These are phyloP conservation scores for Sporophila hypoxantha DNA, from an alignment of 2,113 vertebrate species.

Conservation along the genomic window DNA sequence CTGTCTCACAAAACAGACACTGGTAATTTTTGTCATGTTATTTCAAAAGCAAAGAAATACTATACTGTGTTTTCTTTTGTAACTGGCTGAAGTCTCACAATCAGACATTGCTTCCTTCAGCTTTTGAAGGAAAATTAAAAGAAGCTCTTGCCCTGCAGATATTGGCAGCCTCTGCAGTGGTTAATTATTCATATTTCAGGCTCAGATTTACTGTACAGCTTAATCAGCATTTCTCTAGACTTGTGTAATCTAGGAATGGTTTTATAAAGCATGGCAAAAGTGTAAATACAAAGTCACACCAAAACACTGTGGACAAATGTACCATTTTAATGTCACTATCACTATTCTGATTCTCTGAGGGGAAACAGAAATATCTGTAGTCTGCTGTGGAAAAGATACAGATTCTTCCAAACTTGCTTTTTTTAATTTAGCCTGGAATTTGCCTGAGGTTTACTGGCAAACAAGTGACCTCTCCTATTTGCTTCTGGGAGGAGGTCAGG, in stretches of 20 bases:
- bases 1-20: neutral
- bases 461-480: neutral
- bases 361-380: neutral
- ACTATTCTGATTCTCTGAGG: neutral
- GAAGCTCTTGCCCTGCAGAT: constrained; percentile 1
- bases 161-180: constrained; percentile 4
- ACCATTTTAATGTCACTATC: neutral
- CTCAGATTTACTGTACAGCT: neutral
- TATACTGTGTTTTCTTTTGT: neutral
- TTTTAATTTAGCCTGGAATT: neutral
- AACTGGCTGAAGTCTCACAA: neutral
- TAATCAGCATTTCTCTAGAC: constrained; percentile 16
- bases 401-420: neutral
- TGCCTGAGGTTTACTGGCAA: neutral
- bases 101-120: neutral
- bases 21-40: neutral
- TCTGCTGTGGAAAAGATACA: neutral
- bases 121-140: constrained; percentile 31
- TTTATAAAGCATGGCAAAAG: neutral
- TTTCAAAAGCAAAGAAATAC: neutral
- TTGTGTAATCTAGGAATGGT: constrained; percentile 28
- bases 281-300: neutral
- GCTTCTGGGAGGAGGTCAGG: neutral
- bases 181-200: constrained; percentile 26
- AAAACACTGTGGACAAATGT: neutral